Conservation (phyloP, 2,888 invertebrate genomes). For the Oxytorus armatus region DNA sequence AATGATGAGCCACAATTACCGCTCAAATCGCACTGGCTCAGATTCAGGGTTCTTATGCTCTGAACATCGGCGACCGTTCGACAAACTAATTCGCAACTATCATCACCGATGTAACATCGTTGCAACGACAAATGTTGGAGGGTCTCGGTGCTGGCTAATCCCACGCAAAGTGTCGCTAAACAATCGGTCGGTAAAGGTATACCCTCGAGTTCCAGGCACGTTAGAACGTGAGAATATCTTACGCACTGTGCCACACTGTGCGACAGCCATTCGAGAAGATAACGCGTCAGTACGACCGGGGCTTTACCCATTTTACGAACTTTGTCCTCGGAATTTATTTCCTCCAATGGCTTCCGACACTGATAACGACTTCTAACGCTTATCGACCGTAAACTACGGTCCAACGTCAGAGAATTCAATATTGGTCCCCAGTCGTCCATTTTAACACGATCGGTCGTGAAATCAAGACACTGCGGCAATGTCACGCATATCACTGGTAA, state of each 20-base stretch:
- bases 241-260: constrained; percentile 88
- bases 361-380: constrained; percentile 88
- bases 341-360: constrained; percentile 86
- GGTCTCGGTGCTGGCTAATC: constrained; percentile 88
- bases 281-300: constrained; percentile 89
- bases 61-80: constrained; percentile 88
- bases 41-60: constrained; percentile 89
- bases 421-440: constrained; percentile 92
- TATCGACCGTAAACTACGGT: constrained; percentile 89
- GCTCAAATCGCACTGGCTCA: constrained; percentile 89
- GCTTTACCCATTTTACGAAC: constrained; percentile 88
- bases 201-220: constrained; percentile 89
- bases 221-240: constrained; percentile 87
- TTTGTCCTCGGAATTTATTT: constrained; percentile 86
- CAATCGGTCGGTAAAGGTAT: constrained; percentile 89
- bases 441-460: constrained; percentile 91
- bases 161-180: constrained; percentile 87
- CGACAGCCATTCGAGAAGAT: constrained; percentile 88
- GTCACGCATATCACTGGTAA: constrained; percentile 81
- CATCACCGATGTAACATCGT: constrained; percentile 89
- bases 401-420: constrained; percentile 89
- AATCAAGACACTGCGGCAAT: constrained; percentile 86
- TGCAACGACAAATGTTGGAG: constrained; percentile 89
- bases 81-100: constrained; percentile 90
- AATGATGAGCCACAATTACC: constrained; percentile 88